phyloP scores from a whole-genome alignment of 2,888 invertebrate species.

The Seira sanloemensis region DNA sequence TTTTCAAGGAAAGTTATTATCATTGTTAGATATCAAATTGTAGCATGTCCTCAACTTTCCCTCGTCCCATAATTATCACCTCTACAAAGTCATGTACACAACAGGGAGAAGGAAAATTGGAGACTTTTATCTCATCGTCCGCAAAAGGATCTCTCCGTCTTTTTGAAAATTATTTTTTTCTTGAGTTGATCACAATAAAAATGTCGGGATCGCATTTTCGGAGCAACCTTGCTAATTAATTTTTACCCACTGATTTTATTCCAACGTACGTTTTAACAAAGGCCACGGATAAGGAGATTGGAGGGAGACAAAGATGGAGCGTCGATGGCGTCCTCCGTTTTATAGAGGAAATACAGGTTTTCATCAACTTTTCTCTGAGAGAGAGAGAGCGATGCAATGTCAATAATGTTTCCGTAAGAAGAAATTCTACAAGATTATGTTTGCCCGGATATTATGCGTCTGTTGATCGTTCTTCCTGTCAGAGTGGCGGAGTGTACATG shows the following conservation, averaged over 20 bases:
- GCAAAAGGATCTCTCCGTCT: neutral
- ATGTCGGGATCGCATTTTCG: neutral
- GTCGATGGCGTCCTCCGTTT: neutral
- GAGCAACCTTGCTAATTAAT: constrained; percentile 34
- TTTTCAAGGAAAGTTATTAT: constrained; percentile 2
- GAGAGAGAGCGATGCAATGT: neutral
- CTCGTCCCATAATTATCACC: constrained; percentile 3
- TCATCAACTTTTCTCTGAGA: neutral
- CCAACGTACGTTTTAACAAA: neutral
- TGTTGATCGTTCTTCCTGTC: constrained; percentile 12
- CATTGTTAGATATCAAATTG: constrained; percentile 7
- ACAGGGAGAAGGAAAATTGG: neutral
- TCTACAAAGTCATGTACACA: neutral
- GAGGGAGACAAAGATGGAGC: neutral
- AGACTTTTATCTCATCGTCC: constrained; percentile 14
- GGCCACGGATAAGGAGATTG: neutral
- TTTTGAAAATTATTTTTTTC: neutral
- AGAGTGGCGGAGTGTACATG: neutral
- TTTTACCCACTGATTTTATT: constrained; percentile 19
- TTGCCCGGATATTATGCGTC: constrained; percentile 16
- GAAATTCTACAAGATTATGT: constrained; percentile 15
- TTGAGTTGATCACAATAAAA: constrained; percentile 10
- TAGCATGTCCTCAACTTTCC: neutral
- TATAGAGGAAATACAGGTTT: neutral
- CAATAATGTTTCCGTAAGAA: constrained; percentile 14